A percentile compares a stretch with the other conserved stretches of the same genome.
Conservation (phyloP, 2,113 vertebrate species). For the Martes martes region DNA sequence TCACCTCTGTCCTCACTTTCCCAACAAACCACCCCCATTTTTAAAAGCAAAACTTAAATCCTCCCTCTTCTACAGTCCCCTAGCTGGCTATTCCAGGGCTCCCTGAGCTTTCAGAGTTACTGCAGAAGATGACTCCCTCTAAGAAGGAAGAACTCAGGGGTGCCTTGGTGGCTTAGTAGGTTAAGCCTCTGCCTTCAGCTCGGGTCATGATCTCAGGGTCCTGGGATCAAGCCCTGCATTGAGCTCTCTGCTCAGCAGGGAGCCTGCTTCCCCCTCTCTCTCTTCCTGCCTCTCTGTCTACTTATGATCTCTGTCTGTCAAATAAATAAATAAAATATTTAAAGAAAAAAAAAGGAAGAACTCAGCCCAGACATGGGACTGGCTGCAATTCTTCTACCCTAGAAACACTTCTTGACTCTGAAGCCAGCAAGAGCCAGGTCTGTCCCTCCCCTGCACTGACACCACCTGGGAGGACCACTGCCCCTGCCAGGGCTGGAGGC, state of each 20-base stretch:
- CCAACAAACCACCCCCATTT: background rate
- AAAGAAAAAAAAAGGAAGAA: background rate
- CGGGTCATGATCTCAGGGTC: too few species aligned
- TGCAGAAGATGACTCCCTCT: background rate
- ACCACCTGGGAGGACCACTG: background rate
- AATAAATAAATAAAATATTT: too few species aligned
- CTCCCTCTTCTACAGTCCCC: background rate
- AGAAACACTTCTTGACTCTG: background rate
- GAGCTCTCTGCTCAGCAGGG: too few species aligned
- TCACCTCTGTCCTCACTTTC: background rate
- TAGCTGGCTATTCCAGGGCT: background rate
- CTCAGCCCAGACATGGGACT: background rate
- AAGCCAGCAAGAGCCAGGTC: background rate
- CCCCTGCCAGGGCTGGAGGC: constrained; percentile 18
- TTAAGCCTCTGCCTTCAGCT: too few species aligned
- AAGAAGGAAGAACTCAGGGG: background rate
- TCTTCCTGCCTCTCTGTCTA: too few species aligned
- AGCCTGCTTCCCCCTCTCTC: too few species aligned
- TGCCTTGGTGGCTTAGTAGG: too few species aligned
- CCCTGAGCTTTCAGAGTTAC: background rate
- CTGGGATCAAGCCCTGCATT: too few species aligned
- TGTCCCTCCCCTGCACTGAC: background rate
- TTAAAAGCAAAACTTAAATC: background rate
- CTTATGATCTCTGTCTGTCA: too few species aligned
- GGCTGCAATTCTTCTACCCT: background rate